Conservation (phyloP, 2,797 vertebrate species). For the Ambastaia sidthimunki region DNA sequence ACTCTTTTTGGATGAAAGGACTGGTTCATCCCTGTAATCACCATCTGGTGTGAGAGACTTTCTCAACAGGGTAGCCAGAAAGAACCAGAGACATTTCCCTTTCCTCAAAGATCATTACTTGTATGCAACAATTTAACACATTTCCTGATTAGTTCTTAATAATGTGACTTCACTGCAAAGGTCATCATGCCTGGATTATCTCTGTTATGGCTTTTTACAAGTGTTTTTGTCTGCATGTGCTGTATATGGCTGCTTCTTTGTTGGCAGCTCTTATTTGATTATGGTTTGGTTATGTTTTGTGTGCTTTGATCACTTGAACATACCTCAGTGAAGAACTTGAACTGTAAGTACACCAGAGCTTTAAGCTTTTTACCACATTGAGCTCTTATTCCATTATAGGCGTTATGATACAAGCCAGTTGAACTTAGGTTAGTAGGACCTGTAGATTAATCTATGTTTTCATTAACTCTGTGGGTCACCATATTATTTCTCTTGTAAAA, state of each 20-base stretch:
- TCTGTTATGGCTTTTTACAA: not conserved
- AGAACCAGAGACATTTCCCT: constrained; percentile 21
- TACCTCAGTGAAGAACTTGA: too few relatives aligned
- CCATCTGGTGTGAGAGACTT: constrained; percentile 37
- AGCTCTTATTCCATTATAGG: too few relatives aligned
- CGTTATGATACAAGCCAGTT: constrained; percentile 6
- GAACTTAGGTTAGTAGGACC: constrained; percentile 15
- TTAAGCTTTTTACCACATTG: too few relatives aligned
- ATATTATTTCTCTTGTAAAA: constrained; percentile 23
- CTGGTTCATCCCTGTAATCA: not conserved
- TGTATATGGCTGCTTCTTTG: not conserved
- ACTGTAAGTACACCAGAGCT: too few relatives aligned
- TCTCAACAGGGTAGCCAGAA: constrained; percentile 31
- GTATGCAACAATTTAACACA: constrained; percentile 29
- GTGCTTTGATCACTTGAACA: too few relatives aligned
- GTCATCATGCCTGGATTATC: not conserved
- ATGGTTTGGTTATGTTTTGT: too few relatives aligned
- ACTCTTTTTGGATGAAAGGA: constrained; percentile 4
- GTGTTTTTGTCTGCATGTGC: not conserved
- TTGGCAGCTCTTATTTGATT: not conserved
- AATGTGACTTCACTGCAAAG: constrained; percentile 1
- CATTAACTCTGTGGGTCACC: constrained; percentile 38
- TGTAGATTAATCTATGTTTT: not conserved
- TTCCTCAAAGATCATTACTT: constrained; percentile 42
- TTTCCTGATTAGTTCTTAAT: constrained; percentile 32